Percentiles rank a stretch among this genome's conserved stretches.
These are phyloP conservation scores for Accipiter virgatus DNA, from an alignment of 2,113 vertebrate genomes.

Conservation along the genomic window DNA sequence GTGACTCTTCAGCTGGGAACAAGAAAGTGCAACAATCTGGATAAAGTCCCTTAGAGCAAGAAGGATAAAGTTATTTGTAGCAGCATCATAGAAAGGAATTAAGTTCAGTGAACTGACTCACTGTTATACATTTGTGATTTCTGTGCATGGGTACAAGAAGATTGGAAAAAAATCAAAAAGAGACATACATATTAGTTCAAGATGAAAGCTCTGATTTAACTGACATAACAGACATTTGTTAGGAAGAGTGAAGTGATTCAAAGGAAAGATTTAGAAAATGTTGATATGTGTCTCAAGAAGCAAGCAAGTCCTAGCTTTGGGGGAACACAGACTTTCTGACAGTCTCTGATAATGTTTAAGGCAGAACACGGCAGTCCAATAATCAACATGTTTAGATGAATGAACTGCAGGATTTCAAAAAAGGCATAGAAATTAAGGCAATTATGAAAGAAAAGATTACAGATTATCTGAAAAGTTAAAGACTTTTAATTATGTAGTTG, in stretches of 20 bases:
- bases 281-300: neutral
- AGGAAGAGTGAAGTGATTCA: neutral
- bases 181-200: neutral
- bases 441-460: neutral
- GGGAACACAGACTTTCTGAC: neutral
- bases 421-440: neutral
- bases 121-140: neutral
- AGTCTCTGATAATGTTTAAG: neutral
- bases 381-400: neutral
- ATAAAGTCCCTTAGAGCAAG: neutral
- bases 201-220: neutral
- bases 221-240: neutral
- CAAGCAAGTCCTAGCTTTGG: neutral
- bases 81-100: neutral
- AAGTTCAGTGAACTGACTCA: neutral
- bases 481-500: neutral
- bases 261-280: neutral
- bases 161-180: neutral
- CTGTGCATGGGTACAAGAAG: neutral
- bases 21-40: neutral
- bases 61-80: neutral
- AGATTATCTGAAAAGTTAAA: neutral
- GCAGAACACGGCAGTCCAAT: rapidly evolving
- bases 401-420: neutral
- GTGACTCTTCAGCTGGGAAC: neutral